Evolutionary conservation across 1,140 invertebrate genomes (phyloP), one percentile per base, ranked within the genome.

Genomic region (Popillia japonica): DNA sequence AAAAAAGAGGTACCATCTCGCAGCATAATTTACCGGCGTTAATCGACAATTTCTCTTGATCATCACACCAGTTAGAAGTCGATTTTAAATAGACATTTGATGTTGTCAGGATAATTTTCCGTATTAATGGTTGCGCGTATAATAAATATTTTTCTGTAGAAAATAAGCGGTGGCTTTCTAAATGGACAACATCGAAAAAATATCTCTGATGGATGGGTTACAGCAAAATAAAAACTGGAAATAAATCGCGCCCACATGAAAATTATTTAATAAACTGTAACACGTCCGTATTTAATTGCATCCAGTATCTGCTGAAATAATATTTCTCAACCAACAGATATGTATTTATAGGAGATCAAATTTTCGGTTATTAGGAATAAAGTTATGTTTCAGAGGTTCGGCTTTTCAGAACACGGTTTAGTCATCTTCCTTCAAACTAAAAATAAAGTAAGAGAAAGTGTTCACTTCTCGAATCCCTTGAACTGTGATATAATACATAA

Each of bases 11-110:
- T 68, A 22, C 61, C 61, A 6, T 34, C 11, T 10, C 20, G 23
- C 22, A 68, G 22, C 61, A 34, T 68, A 68, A 68, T 68, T 68
- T 68, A 68, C 22, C 11, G 61, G 6, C 22, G 11, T 20, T 34
- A 68, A 68, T 68, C 61, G 27, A 68, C 61, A 68, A 68, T 68
- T 68, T 68, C 61, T 68, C 61, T 68, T 68, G 61, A 68, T 68
- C 22, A 68, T 68, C 20, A 68, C 0, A 22, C 9, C 61, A 20
- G 22, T 11, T 22, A 68, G 61, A 23, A 34, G 61, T 27, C 61
- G 22, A 68, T 68, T 68, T 68, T 68, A 68, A 68, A 68, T 34
- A 68, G 61, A 68, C 61, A 68, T 68, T 68, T 27, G 61, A 68
- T 68, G 61, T 68, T 27, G 22, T 68, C 27, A 23, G 61, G 8